phyloP scores from a whole-genome alignment of 2,888 invertebrate species.

The Phaonia tiefii region DNA sequence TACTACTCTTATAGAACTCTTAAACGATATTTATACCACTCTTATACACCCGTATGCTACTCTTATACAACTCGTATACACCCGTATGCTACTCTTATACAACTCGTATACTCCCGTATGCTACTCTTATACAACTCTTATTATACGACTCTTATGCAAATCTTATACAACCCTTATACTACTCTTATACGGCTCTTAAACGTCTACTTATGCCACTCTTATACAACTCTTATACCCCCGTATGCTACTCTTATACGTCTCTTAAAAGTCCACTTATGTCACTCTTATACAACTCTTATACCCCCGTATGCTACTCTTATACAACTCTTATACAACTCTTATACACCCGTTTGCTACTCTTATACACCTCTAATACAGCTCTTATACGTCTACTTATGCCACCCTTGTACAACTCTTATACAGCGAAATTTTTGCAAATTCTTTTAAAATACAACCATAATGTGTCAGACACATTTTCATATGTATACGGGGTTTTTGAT shows the following conservation, averaged over 20 bases:
- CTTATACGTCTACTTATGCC: too few species aligned
- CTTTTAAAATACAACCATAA: too few species aligned
- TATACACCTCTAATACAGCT: neutral
- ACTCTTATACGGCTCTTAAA: neutral
- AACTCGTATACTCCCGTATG: neutral
- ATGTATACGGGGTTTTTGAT: too few species aligned
- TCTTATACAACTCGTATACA: constrained; percentile 7
- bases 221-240: neutral
- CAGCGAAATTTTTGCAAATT: too few species aligned
- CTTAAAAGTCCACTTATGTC: neutral
- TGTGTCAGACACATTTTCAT: too few species aligned
- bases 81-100: neutral
- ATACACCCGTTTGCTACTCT: neutral
- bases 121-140: neutral
- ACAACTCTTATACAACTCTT: too few species aligned
- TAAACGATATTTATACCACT: too few species aligned
- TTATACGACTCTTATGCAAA: neutral
- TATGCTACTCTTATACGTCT: neutral
- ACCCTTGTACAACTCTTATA: too few species aligned
- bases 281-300: too few species aligned
- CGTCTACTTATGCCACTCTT: too few species aligned
- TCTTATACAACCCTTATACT: neutral
- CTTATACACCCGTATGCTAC: neutral
- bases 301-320: too few species aligned
- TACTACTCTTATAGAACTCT: constrained; percentile 6